Evolutionary conservation across 1,140 invertebrate species (phyloP).

Genomic region (Apis laboriosa): DNA sequence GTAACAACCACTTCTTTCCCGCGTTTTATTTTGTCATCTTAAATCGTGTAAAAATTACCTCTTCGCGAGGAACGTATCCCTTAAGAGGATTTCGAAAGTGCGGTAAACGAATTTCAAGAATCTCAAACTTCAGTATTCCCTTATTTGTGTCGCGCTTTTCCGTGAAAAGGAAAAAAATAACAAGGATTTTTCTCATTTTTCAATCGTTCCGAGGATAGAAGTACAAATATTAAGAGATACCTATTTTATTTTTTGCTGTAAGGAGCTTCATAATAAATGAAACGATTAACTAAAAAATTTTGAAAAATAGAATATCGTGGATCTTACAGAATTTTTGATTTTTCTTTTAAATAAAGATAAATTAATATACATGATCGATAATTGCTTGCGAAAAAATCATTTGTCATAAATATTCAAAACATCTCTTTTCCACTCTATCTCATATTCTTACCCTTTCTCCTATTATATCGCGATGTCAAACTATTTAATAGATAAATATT

Average conservation of each 20-base stretch:
- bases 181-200: background rate
- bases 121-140: background rate
- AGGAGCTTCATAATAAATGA: too few relatives aligned
- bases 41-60: background rate
- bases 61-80: background rate
- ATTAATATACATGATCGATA: too few relatives aligned
- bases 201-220: background rate
- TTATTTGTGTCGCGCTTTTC: background rate
- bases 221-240: too few relatives aligned
- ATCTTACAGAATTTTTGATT: too few relatives aligned
- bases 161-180: background rate
- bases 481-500: constrained; percentile 25
- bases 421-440: too few relatives aligned
- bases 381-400: too few relatives aligned
- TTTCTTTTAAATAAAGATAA: too few relatives aligned
- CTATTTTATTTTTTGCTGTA: too few relatives aligned
- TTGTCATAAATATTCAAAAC: too few relatives aligned
- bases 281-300: too few relatives aligned
- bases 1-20: background rate
- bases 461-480: background rate
- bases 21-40: background rate
- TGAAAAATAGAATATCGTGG: too few relatives aligned
- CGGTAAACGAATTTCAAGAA: background rate
- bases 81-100: background rate
- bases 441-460: too few relatives aligned